Conservation (phyloP, 2,113 vertebrate genomes). For the Myiopsitta monachus region DNA sequence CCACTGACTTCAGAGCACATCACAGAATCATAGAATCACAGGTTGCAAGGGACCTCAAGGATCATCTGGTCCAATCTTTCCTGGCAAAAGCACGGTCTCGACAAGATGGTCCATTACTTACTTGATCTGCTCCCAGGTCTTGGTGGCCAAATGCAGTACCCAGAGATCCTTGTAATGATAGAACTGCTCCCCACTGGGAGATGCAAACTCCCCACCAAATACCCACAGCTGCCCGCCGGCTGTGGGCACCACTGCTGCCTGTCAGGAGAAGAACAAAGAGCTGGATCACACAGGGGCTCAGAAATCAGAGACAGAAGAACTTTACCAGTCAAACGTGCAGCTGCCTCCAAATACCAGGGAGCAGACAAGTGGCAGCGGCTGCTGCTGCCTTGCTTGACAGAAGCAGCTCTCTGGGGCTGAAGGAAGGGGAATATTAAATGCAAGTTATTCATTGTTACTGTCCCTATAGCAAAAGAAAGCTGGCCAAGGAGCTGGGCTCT, state of each 20-base stretch:
- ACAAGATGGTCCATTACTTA: constrained; percentile 59
- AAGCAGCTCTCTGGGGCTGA: neutral
- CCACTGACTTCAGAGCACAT: neutral
- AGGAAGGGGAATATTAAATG: neutral
- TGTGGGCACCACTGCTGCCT: constrained; percentile 90
- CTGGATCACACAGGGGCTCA: neutral
- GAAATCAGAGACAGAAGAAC: neutral
- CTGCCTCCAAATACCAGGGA: neutral
- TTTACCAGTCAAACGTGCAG: neutral
- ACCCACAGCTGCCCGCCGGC: constrained; percentile 93
- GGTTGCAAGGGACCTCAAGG: neutral
- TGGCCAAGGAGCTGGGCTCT: neutral
- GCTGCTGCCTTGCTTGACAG: neutral
- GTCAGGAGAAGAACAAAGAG: neutral
- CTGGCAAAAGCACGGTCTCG: rapidly evolving
- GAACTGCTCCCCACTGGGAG: constrained; percentile 92
- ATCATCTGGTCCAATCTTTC: neutral
- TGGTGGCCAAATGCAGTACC: constrained; percentile 90
- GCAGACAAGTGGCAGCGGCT: neutral
- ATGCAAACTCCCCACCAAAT: constrained; percentile 96
- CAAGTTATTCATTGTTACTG: neutral
- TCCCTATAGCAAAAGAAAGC: neutral
- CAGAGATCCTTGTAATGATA: constrained; percentile 98
- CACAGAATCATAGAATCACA: neutral
- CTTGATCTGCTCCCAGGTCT: constrained; percentile 95